Percentiles rank a stretch among this genome's conserved stretches.
Conservation (phyloP, 2,888 invertebrate species). For the Phyllotreta striolata region DNA sequence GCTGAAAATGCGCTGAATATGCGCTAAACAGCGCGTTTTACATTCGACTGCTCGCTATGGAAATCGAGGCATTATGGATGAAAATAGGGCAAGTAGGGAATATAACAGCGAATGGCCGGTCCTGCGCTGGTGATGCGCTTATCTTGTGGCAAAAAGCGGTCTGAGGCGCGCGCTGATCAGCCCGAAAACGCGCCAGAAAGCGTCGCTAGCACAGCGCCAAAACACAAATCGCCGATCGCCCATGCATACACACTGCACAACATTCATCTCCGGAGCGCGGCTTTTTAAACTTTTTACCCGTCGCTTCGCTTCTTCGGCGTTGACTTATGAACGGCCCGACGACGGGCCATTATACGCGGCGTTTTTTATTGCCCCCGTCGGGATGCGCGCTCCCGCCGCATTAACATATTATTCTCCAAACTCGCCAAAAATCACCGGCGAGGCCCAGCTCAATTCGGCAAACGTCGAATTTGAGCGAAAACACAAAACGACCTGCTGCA, state of each 20-base stretch:
- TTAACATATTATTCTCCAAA: too few species aligned
- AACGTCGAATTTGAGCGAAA: too few species aligned
- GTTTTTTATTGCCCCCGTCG: constrained; percentile 47
- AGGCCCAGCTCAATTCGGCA: too few species aligned
- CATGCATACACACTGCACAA: constrained; percentile 58
- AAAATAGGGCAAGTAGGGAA: too few species aligned
- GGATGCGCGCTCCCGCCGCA: constrained; percentile 47
- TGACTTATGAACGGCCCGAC: constrained; percentile 57
- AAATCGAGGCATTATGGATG: too few species aligned
- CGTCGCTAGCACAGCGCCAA: constrained; percentile 60
- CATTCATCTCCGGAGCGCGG: constrained; percentile 56
- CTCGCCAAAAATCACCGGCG: too few species aligned
- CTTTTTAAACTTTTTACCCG: constrained; percentile 56
- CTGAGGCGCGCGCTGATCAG: constrained; percentile 52
- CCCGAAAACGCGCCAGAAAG: constrained; percentile 57
- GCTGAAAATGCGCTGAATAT: too few species aligned
- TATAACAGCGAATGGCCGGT: too few species aligned
- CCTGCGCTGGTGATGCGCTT: too few species aligned
- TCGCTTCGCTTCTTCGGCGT: constrained; percentile 37
- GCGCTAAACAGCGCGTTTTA: too few species aligned
- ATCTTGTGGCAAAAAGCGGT: constrained; percentile 50
- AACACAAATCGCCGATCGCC: constrained; percentile 60
- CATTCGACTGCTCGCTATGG: too few species aligned
- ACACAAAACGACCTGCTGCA: too few species aligned
- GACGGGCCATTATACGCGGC: constrained; percentile 48